Evolutionary conservation across 2,113 vertebrate species (phyloP), one percentile per base, ranked within the genome.

Genomic region (Catharus minimus): DNA sequence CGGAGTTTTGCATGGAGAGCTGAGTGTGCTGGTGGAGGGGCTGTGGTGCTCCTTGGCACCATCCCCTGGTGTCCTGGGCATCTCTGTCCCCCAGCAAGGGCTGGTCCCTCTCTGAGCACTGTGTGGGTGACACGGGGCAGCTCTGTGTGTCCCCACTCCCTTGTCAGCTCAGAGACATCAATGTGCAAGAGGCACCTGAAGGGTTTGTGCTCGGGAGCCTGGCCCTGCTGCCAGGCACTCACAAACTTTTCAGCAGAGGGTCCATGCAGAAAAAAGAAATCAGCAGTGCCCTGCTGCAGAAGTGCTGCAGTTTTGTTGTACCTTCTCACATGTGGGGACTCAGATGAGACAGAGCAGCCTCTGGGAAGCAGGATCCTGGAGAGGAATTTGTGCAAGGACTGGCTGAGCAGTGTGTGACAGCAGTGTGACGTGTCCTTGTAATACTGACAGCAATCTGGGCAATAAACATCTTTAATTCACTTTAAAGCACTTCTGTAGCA

Each of bases 1-100:
- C 15, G 38, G 62, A 49, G 83, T 78, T 80, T 13, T 44, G 43
- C 0, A 0, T 17, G 62, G 62, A 81, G 44, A 0, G 1, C 46
- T 0, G 0, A 33, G 27, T 0, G 0, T 14, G 38, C 21, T 47
- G 84, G 12, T 0, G 0, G 5, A 23, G 33, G 44, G 24, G 32
- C 46, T 52, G 62, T 38, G 55, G 32, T 33, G 62, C 46, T 38
- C 11, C 7, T 30, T 22, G 21, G 49, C 41, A 21, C 57, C 49
- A 1, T n/a, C 39, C 73, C 61, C 44, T n/a, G 32, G 3, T 52
- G 27, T 19, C 57, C 26, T 26, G 32, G 27, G 8, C 6, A 2
- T 8, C 4, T 20, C 27, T 38, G 10, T 15, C 64, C 24, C 22
- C 26, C 21, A 15, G 22, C 27, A 55, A 2, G 1, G 19, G 9